Base-by-base conservation (phyloP, 2,113 vertebrate species). In the Centropristis striata region DNA sequence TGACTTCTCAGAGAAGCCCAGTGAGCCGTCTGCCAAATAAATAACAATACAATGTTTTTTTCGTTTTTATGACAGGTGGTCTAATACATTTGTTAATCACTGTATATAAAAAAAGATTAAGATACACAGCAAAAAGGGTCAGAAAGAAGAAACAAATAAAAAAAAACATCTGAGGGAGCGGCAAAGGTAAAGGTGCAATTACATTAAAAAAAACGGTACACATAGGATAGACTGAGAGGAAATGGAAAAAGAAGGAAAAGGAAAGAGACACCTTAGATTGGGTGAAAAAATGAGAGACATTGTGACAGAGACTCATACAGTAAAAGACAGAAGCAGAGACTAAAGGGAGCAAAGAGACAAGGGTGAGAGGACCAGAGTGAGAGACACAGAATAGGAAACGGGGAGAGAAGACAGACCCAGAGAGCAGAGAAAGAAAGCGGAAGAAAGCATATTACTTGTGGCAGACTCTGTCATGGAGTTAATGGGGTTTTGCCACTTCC, bases 401-500 rank as follows among this genome's bases (percentile, higher is more conserved):
- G 10, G 23, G 42, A 65, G 60, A 71, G 23, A 32, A 71, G 70
- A 57, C 23, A 57, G 18, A 23, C 23, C 2, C 5, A 4, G 39
- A 81, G 46, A 58, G 50, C 41, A 66, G 59, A 66, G 53, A 53
- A 21, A 54, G 57, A 63, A 60, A 78, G 44, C 10, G 8, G 50
- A 71, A 77, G 73, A 59, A 49, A 74, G 68, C 73, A 53, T 80
- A 83, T 87, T 87, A 83, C 57, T 65, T 0, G 80, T 87, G 86
- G 86, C 86, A 88, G 86, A 87, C 42, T 67, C 77, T 82, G 84
- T 57, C 76, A 72, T 73, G 58, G 89, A 84, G 80, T 90, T 88
- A 93, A 93, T 92, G 87, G 84, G 83, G 79, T 90, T 90, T 90
- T 82, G 85, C 77, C 79, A 70, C 86, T 86, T 86, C 69, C 73